phyloP scores from a whole-genome alignment of 2,888 invertebrate species.

The Dione vanillae region DNA sequence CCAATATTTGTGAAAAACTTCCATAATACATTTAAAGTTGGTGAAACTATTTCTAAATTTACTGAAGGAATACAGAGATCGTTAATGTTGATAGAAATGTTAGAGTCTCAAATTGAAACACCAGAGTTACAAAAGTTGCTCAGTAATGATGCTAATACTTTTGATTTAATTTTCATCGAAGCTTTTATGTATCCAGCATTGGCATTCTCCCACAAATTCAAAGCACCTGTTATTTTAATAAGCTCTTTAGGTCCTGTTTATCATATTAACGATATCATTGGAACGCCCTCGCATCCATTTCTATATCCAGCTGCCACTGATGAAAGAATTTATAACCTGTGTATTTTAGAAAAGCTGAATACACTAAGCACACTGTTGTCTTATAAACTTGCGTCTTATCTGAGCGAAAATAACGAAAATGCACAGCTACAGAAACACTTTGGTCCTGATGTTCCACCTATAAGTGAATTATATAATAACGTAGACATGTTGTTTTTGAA shows the following conservation, averaged over 20 bases:
- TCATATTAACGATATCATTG: conserved; percentile 43
- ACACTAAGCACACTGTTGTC: conserved; percentile 48
- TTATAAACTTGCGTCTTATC: conserved; percentile 16
- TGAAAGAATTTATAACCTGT: conserved; percentile 47
- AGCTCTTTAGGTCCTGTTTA: conserved; percentile 52
- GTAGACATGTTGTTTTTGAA: conserved; percentile 71
- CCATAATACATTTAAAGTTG: conserved; percentile 19
- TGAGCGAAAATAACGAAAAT: conserved; percentile 42
- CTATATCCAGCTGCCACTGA: conserved; percentile 43
- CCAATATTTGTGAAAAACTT: neutral
- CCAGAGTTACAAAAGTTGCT: conserved; percentile 40
- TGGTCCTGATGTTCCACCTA: conserved; percentile 52
- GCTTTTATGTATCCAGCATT: conserved; percentile 48
- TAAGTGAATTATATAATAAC: conserved; percentile 52
- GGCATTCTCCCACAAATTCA: conserved; percentile 50
- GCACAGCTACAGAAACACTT: conserved; percentile 49
- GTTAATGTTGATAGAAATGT: neutral
- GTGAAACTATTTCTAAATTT: neutral
- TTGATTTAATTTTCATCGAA: conserved; percentile 57
- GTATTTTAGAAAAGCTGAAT: conserved; percentile 51
- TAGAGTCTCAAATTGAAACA: conserved; percentile 48
- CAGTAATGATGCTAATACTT: conserved; percentile 44
- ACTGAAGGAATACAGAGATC: conserved; percentile 16
- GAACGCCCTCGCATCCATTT: conserved; percentile 50
- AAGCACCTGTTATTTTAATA: conserved; percentile 54